Conservation (phyloP, 1,140 invertebrate species). For the Andrena cerasifolii region DNA sequence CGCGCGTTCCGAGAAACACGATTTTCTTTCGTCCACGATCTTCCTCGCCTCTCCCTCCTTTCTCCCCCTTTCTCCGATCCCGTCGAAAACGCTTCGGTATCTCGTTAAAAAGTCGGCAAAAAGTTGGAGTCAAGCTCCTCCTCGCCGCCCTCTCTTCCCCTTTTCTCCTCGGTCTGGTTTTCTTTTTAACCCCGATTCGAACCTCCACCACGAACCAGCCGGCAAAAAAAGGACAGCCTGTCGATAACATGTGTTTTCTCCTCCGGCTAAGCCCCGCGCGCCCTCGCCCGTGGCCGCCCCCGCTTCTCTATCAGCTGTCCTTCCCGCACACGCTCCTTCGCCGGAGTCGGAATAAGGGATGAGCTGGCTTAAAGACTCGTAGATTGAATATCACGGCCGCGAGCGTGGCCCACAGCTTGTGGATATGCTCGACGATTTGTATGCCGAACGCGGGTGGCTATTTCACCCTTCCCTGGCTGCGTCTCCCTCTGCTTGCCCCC, state of each 20-base stretch:
- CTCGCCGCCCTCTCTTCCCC: constrained; percentile 15
- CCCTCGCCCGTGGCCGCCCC: constrained; percentile 5
- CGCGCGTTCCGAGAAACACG: constrained; percentile 34
- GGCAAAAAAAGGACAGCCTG: constrained; percentile 55
- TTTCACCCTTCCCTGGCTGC: constrained; percentile 23
- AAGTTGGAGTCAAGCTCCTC: constrained; percentile 52
- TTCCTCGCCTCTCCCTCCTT: constrained; percentile 20
- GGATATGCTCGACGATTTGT: constrained; percentile 62
- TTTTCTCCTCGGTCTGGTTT: constrained; percentile 50
- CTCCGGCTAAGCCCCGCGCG: constrained; percentile 42
- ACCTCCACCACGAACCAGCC: constrained; percentile 45
- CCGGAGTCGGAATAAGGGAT: constrained; percentile 53
- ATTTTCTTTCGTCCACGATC: constrained; percentile 26
- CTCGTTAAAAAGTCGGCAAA: constrained; percentile 66
- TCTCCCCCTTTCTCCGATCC: background rate
- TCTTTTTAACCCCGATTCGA: constrained; percentile 56
- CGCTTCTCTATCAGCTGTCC: constrained; percentile 32
- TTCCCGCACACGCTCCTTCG: constrained; percentile 39
- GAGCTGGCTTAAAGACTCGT: constrained; percentile 65
- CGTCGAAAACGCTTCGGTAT: constrained; percentile 66
- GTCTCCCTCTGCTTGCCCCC: background rate
- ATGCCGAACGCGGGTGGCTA: constrained; percentile 47
- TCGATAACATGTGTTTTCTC: constrained; percentile 68
- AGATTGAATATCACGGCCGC: constrained; percentile 69
- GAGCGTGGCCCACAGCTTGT: constrained; percentile 40